Evolutionary conservation across 1,140 invertebrate species (phyloP).

Genomic region (Coelopa frigida): DNA sequence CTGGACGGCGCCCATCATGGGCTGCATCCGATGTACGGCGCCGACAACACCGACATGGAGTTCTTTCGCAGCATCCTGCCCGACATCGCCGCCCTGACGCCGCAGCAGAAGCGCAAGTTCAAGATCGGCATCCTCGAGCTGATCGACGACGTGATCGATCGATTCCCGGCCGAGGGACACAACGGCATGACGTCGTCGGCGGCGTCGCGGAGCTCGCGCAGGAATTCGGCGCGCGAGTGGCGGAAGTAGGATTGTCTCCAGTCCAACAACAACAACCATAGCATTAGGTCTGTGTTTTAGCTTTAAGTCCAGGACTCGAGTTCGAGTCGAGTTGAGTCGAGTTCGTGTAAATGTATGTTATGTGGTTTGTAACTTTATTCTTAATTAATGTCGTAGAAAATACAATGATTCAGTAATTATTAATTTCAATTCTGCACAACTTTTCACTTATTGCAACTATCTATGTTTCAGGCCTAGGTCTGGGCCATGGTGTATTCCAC

Average conservation of each 20-base stretch:
- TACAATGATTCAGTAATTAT: too few species aligned
- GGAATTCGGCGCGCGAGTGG: constrained; percentile 26
- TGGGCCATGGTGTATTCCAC: too few species aligned
- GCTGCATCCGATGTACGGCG: constrained; percentile 14
- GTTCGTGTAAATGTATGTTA: too few species aligned
- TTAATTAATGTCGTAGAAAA: too few species aligned
- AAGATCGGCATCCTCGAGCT: constrained; percentile 41
- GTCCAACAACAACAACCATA: too few species aligned
- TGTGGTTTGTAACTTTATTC: too few species aligned
- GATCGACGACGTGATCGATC: constrained; percentile 37
- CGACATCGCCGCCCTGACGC: constrained; percentile 31
- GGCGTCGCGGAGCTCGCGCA: constrained; percentile 9
- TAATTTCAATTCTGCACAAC: too few species aligned
- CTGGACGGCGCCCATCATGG: constrained; percentile 17
- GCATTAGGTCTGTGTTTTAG: too few species aligned
- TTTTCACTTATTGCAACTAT: too few species aligned
- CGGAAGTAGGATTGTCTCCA: constrained; percentile 18
- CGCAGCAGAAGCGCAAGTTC: constrained; percentile 37
- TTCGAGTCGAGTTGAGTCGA: too few species aligned
- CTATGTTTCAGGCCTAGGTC: too few species aligned
- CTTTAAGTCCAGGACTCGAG: too few species aligned
- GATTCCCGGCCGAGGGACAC: constrained; percentile 21
- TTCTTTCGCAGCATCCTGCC: constrained; percentile 41
- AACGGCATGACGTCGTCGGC: neutral
- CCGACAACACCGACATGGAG: constrained; percentile 36